Conservation (phyloP, 2,797 vertebrate species). For the Cyprinella venusta region DNA sequence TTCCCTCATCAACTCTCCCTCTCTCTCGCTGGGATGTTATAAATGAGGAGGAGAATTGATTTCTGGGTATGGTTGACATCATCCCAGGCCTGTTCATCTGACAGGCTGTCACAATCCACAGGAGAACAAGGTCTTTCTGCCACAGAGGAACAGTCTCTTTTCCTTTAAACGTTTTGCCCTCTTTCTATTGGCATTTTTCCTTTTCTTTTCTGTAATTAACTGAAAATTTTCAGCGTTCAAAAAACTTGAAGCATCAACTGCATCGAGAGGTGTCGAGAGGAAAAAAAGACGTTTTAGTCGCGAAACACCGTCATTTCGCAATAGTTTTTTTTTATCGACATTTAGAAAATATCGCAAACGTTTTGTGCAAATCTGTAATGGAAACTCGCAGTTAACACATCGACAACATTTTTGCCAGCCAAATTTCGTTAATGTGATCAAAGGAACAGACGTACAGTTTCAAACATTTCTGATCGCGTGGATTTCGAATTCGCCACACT, state of each 20-base stretch:
- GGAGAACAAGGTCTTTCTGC: constrained; percentile 22
- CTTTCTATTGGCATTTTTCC: not conserved
- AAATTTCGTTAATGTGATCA: not conserved
- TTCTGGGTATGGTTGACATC: constrained; percentile 15
- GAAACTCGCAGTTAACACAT: too few species aligned
- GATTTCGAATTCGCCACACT: too few species aligned
- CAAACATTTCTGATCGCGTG: too few species aligned
- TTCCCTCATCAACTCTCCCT: not conserved
- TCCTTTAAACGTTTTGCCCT: constrained; percentile 4
- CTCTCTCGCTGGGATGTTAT: constrained; percentile 3
- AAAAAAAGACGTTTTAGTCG: too few species aligned
- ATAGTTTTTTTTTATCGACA: too few species aligned
- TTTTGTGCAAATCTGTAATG: too few species aligned
- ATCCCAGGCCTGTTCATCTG: not conserved
- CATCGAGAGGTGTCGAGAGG: too few species aligned
- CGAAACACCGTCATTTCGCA: too few species aligned
- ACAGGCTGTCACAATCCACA: constrained; percentile 21
- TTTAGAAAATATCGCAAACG: too few species aligned
- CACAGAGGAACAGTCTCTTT: not conserved
- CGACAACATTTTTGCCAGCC: not conserved
- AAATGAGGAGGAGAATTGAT: constrained; percentile 36
- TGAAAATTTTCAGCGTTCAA: not conserved
- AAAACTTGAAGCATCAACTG: not conserved
- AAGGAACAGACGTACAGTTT: not conserved
- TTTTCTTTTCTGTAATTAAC: not conserved